phyloP scores from a whole-genome alignment of 53 echinoderm and acorn worm species.

The Patiria pectinifera region DNA sequence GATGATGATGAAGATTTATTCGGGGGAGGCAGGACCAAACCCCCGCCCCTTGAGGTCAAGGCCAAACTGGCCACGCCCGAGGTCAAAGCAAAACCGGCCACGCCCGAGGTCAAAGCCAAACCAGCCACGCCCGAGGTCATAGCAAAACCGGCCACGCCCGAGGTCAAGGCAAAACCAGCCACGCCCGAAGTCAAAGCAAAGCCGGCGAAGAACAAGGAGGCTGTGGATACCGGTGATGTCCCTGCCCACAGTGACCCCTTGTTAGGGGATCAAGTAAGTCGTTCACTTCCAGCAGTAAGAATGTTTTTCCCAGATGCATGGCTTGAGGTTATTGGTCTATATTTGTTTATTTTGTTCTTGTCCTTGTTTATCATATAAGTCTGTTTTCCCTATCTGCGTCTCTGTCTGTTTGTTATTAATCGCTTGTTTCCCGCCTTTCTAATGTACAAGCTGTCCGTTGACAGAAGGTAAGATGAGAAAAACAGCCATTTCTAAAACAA shows the following conservation, averaged over 20 bases:
- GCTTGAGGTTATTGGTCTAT: not conserved
- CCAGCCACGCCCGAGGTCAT: slow-evolving; percentile 6
- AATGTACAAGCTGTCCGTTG: no score
- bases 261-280: slow-evolving; percentile 47
- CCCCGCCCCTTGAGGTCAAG: slow-evolving; percentile 6
- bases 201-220: slow-evolving; percentile 14
- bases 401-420: no score
- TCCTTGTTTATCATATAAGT: not conserved
- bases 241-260: slow-evolving; percentile 43
- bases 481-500: no score
- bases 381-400: not conserved
- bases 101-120: slow-evolving; percentile 27
- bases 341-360: not conserved
- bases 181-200: slow-evolving; percentile 2
- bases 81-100: slow-evolving; percentile 6
- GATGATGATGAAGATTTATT: slow-evolving; percentile 76
- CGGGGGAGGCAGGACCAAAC: slow-evolving; percentile 52
- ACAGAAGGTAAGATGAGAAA: no score
- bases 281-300: not conserved
- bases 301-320: not conserved
- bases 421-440: no score
- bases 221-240: slow-evolving; percentile 37
- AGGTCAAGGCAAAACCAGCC: not conserved
- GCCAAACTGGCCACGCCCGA: not conserved
- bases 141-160: not conserved